Evolutionary conservation across 1,140 invertebrate species (phyloP).

Genomic region (Panonychus citri): DNA sequence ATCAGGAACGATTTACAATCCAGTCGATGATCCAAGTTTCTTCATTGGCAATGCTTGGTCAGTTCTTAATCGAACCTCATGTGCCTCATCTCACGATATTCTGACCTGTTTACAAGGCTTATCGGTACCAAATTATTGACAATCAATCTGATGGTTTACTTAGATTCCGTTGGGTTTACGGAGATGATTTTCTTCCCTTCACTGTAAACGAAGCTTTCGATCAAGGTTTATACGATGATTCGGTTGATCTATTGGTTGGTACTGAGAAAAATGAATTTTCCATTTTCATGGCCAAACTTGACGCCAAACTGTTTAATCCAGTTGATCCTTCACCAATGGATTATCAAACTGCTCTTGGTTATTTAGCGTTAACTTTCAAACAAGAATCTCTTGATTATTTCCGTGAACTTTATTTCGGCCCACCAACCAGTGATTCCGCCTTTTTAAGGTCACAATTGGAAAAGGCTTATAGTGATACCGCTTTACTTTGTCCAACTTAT

Average conservation of each 20-base stretch:
- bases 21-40: neutral
- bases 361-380: neutral
- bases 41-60: neutral
- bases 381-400: neutral
- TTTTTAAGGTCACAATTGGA: neutral
- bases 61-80: neutral
- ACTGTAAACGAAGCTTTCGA: neutral
- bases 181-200: neutral
- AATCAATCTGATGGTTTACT: neutral
- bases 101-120: neutral
- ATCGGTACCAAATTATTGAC: neutral
- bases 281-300: neutral
- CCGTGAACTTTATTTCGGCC: neutral
- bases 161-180: neutral
- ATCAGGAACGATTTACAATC: slow-evolving; percentile 5
- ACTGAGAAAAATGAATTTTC: neutral
- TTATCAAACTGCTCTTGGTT: neutral
- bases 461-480: neutral
- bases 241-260: neutral
- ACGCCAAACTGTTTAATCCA: neutral
- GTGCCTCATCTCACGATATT: neutral
- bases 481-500: neutral
- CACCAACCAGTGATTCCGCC: neutral
- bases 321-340: neutral
- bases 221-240: neutral